Percentiles rank a stretch among this genome's conserved stretches.
These are phyloP conservation scores for Sibirionetta formosa DNA, from an alignment of 2,797 vertebrate species.

Conservation along the genomic window DNA sequence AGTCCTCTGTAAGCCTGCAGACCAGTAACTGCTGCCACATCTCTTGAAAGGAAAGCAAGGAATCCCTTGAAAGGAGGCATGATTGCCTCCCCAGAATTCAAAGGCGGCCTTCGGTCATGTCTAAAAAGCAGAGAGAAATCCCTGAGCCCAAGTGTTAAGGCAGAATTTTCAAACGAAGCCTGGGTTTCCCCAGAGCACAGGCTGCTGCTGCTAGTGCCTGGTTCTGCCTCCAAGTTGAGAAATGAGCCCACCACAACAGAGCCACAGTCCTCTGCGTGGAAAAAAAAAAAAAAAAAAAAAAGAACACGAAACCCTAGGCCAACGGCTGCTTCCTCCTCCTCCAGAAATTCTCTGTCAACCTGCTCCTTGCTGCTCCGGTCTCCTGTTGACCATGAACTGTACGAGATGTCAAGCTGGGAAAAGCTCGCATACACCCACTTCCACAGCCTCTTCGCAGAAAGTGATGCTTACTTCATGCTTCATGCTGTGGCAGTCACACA, in stretches of 20 bases:
- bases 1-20: background rate
- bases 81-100: background rate
- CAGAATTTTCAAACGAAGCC: background rate
- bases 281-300: background rate
- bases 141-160: rapidly evolving
- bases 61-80: background rate
- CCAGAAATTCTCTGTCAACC: background rate
- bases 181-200: background rate
- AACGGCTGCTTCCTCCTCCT: background rate
- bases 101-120: rapidly evolving
- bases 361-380: background rate
- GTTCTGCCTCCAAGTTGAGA: background rate
- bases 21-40: background rate
- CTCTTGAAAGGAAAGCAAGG: background rate
- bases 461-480: background rate
- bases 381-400: rapidly evolving
- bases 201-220: background rate
- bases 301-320: background rate
- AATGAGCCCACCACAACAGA: background rate
- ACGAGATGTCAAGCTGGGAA: background rate
- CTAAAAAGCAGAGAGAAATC: background rate
- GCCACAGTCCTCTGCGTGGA: background rate
- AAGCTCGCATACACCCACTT: background rate
- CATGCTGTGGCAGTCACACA: background rate
- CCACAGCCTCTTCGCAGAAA: background rate